Evolutionary conservation across 2,797 vertebrate species (phyloP).

Genomic region (Dryobates pubescens): DNA sequence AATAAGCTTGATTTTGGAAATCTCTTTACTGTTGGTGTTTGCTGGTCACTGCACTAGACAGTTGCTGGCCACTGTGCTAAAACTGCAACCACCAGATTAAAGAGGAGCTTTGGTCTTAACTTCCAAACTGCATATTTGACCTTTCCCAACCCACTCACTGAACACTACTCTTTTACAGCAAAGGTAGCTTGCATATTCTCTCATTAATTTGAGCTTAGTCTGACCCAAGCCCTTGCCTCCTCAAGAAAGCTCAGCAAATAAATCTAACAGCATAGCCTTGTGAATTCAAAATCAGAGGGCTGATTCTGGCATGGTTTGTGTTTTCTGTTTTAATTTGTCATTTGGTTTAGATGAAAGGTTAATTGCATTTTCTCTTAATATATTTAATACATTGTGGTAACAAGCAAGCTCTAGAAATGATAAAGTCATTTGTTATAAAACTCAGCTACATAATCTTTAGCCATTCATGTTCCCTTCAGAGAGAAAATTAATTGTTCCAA

Average conservation of each 20-base stretch:
- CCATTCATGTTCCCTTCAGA: constrained; percentile 76
- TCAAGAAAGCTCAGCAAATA: constrained; percentile 2
- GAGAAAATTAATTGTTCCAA: constrained; percentile 83
- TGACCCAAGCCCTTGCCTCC: neutral
- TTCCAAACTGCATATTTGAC: neutral
- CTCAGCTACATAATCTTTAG: constrained; percentile 74
- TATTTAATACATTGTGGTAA: constrained; percentile 70
- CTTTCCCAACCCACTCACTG: neutral
- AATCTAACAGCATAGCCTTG: neutral
- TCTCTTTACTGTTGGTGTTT: neutral
- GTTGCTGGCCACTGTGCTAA: neutral
- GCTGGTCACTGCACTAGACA: neutral
- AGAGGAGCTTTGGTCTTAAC: neutral
- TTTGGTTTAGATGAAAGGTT: constrained; percentile 68
- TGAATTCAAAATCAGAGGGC: constrained; percentile 54
- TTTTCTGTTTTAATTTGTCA: constrained; percentile 73
- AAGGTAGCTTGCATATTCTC: neutral
- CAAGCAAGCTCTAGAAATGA: constrained; percentile 73
- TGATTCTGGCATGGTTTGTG: constrained; percentile 29
- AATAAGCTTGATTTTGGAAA: neutral
- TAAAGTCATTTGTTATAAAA: constrained; percentile 78
- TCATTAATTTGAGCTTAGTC: neutral
- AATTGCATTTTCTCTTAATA: constrained; percentile 70
- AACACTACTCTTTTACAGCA: neutral
- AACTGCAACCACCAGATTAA: neutral